Conservation (phyloP, 2,888 invertebrate genomes). For the Leuctra nigra region DNA sequence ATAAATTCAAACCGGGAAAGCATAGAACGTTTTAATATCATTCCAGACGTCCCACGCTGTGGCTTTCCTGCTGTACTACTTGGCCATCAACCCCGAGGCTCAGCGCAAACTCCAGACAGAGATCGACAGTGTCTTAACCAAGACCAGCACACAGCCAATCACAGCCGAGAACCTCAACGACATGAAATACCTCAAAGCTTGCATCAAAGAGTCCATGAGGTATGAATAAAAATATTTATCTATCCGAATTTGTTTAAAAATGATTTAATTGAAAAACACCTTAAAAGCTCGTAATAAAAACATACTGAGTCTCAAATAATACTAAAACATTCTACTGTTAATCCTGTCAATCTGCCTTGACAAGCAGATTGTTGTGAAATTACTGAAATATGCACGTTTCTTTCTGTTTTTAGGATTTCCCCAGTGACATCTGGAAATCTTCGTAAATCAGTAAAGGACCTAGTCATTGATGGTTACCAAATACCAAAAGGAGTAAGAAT, state of each 20-base stretch:
- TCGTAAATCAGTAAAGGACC: conserved; percentile 47
- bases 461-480: conserved; percentile 54
- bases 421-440: conserved; percentile 54
- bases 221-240: too few species aligned
- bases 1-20: too few species aligned
- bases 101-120: conserved; percentile 46
- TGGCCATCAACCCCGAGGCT: conserved; percentile 47
- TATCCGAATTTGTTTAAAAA: too few species aligned
- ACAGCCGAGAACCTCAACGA: conserved; percentile 36
- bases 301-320: too few species aligned
- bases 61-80: conserved; percentile 45
- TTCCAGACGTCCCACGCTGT: conserved; percentile 36
- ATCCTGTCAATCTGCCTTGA: too few species aligned
- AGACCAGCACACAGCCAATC: conserved; percentile 31
- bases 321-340: too few species aligned
- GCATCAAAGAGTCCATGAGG: conserved; percentile 28
- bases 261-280: too few species aligned
- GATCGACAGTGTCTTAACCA: conserved; percentile 30
- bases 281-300: too few species aligned
- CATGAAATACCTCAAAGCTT: conserved; percentile 39
- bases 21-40: background rate
- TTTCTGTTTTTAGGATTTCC: too few species aligned
- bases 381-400: too few species aligned
- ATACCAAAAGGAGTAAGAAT: conserved; percentile 52
- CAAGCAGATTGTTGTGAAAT: too few species aligned